Evolutionary conservation across 2,888 invertebrate genomes (phyloP).

Genomic region (Perizoma flavofasciatum): DNA sequence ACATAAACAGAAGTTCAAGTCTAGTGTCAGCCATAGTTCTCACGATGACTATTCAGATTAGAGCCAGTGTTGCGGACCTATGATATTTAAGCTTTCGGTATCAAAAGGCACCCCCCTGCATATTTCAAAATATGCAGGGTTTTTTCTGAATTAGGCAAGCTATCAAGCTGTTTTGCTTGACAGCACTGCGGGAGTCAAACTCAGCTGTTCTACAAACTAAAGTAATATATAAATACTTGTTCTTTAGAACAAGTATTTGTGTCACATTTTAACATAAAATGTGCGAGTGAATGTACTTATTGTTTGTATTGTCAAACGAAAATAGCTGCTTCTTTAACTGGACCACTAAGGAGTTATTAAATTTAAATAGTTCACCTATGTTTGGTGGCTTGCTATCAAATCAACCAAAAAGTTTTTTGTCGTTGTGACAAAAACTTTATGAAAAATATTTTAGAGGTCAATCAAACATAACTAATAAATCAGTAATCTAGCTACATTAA

Average conservation of each 20-base stretch:
- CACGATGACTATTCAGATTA: constrained; percentile 18
- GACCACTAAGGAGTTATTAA: constrained; percentile 10
- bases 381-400: background rate
- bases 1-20: constrained; percentile 23
- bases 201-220: constrained; percentile 43
- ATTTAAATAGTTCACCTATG: too few relatives aligned
- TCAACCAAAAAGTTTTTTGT: background rate
- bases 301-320: constrained; percentile 19
- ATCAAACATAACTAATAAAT: too few relatives aligned
- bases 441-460: too few relatives aligned
- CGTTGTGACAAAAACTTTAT: too few relatives aligned
- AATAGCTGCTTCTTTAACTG: constrained; percentile 7
- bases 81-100: constrained; percentile 6
- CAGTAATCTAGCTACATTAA: too few relatives aligned
- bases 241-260: too few relatives aligned
- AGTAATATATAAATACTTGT: too few relatives aligned
- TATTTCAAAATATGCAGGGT: constrained; percentile 9
- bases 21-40: constrained; percentile 19
- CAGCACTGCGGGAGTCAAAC: constrained; percentile 57
- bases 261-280: too few relatives aligned
- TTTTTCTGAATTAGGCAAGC: constrained; percentile 2
- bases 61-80: constrained; percentile 18
- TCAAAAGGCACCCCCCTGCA: too few relatives aligned
- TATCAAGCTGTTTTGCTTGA: constrained; percentile 34
- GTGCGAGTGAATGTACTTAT: constrained; percentile 10